phyloP scores from a whole-genome alignment of 2,888 invertebrate genomes.

The Chloromyia formosa region DNA sequence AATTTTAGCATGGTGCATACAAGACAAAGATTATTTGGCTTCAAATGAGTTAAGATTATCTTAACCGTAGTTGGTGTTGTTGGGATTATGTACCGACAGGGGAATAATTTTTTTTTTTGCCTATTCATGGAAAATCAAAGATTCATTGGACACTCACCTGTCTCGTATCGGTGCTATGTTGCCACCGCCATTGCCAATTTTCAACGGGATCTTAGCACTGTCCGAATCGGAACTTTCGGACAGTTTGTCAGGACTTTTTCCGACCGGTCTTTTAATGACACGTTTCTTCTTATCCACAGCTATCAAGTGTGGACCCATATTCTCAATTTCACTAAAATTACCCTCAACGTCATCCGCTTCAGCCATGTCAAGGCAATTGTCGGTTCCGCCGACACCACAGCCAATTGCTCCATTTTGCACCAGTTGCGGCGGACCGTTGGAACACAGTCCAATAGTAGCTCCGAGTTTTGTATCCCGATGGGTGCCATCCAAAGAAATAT shows the following conservation, averaged over 20 bases:
- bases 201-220: slow-evolving; percentile 73
- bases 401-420: slow-evolving; percentile 48
- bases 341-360: slow-evolving; percentile 63
- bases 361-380: slow-evolving; percentile 61
- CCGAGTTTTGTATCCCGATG: slow-evolving; percentile 76
- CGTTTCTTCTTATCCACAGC: slow-evolving; percentile 57
- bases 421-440: slow-evolving; percentile 54
- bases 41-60: too few relatives aligned
- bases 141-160: too few relatives aligned
- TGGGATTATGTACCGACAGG: too few relatives aligned
- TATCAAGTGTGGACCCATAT: slow-evolving; percentile 64
- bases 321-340: slow-evolving; percentile 64
- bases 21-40: too few relatives aligned
- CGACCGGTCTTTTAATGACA: slow-evolving; percentile 60
- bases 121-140: too few relatives aligned
- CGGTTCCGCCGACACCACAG: slow-evolving; percentile 49
- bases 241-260: slow-evolving; percentile 65
- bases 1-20: too few relatives aligned
- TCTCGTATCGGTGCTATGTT: slow-evolving; percentile 67
- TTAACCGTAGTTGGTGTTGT: too few relatives aligned
- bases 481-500: slow-evolving; percentile 93
- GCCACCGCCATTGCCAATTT: slow-evolving; percentile 59
- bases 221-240: slow-evolving; percentile 81
- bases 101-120: too few relatives aligned
- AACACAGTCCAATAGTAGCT: slow-evolving; percentile 58